Evolutionary conservation across 2,888 invertebrate genomes (phyloP).

Genomic region (Chymomyza fuscimana): DNA sequence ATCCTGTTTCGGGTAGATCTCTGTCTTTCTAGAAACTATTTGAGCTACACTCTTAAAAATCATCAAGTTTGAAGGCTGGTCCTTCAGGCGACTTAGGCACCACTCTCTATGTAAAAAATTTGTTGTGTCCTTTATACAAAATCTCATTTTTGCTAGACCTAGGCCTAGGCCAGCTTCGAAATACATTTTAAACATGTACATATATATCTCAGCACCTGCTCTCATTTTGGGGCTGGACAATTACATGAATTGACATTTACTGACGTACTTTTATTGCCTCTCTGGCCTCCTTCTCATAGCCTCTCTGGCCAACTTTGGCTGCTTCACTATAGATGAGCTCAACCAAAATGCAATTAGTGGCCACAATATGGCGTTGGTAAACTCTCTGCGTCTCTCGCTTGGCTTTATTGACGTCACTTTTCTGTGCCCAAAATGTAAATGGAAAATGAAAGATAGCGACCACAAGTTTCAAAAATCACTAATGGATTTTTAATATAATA

Average conservation of each 20-base stretch:
- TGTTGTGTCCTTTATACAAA: too few relatives aligned
- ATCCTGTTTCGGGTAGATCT: too few relatives aligned
- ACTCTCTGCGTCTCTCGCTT: neutral
- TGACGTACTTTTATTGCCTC: neutral
- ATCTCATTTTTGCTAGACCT: too few relatives aligned
- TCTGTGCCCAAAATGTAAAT: constrained; percentile 52
- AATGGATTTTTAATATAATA: constrained; percentile 74
- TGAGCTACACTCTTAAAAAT: too few relatives aligned
- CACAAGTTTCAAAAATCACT: constrained; percentile 74
- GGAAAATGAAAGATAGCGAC: constrained; percentile 71
- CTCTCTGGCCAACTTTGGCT: neutral
- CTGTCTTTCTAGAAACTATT: too few relatives aligned
- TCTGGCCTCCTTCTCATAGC: too few relatives aligned
- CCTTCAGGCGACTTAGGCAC: too few relatives aligned
- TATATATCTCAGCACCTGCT: neutral
- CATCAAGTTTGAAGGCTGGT: too few relatives aligned
- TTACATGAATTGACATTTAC: neutral
- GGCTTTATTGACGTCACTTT: constrained; percentile 64
- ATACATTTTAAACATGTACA: neutral
- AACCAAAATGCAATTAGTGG: constrained; percentile 72
- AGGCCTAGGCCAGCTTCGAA: too few relatives aligned
- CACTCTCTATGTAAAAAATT: too few relatives aligned
- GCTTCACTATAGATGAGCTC: constrained; percentile 33
- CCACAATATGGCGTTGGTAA: constrained; percentile 53
- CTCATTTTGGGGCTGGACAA: neutral